Base-by-base conservation (phyloP, 2,113 vertebrate genomes). In the Pachypanchax playfairii region DNA sequence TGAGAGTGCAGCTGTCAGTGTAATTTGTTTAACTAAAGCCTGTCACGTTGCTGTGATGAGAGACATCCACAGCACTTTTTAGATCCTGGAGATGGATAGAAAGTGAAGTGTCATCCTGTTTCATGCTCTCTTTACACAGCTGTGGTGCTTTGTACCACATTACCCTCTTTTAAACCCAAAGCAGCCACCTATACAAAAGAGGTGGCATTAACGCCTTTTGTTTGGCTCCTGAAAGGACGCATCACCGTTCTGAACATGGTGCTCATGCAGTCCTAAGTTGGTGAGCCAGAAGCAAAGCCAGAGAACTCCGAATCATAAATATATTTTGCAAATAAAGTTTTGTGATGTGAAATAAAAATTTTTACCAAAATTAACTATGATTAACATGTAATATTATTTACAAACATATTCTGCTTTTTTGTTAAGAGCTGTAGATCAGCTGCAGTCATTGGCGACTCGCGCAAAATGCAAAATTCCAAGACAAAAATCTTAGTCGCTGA, bases 1-100 rank as follows among this genome's bases (percentile, higher is more conserved):
- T 53, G 48, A 67, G 59, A 72, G 31, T 28, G 43, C 73, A 73
- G 59, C 81, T 83, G 75, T 58, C 61, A 1, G 55, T 28, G 38
- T 53, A 38, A 66, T 72, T 73, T 86, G 77, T 81, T 85, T 55
- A 69, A 50, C 39, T 54, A 33, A 33, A 44, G 49, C 56, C 42
- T 4, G 39, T 48, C 58, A 58, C 26, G 43, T 70, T 66, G 73
- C 55, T 42, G 26, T 46, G 63, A 25, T 63, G 46, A 58, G 69
- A 72, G 62, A 79, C 53, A 39, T 42, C 28, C 35, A 55, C 44
- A 22, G 65, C 35, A 63, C 46, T 57, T 75, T 79, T 80, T 63
- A 52, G 52, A 53, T 61, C 49, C 20, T 42, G 35, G 22, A 63
- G 33, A 72, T 62, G 65, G 71, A 57, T 5, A 57, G 29, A 60